A percentile compares a stretch with the other conserved stretches of the same genome.
Evolutionary conservation across 2,113 vertebrate species (phyloP).

Genomic region (Diadophis punctatus): DNA sequence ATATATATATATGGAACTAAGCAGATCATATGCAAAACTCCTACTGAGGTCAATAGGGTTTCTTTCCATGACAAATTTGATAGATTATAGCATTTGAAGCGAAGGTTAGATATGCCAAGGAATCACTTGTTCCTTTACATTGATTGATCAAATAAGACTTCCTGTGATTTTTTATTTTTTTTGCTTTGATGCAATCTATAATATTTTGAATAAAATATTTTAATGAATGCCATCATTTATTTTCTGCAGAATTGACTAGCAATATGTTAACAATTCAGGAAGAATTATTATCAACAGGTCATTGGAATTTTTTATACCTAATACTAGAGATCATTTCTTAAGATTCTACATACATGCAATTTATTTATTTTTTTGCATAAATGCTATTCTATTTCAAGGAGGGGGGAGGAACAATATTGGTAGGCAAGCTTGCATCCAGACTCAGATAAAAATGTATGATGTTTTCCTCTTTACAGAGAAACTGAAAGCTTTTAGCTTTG

Average conservation of each 20-base stretch:
- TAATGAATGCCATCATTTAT: too few species aligned
- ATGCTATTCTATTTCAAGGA: background rate
- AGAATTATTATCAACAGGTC: background rate
- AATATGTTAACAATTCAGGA: background rate
- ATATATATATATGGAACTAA: background rate
- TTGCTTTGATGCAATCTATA: background rate
- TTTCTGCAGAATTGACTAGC: too few species aligned
- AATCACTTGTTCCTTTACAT: background rate
- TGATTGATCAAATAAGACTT: background rate
- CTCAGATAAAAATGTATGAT: background rate
- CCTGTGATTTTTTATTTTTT: background rate
- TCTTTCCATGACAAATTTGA: background rate
- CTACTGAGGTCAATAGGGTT: background rate
- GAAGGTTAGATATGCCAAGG: background rate
- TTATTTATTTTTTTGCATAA: background rate
- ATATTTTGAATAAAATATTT: too few species aligned
- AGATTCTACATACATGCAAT: background rate
- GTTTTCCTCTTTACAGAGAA: background rate
- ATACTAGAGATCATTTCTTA: background rate
- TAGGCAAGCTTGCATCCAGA: background rate
- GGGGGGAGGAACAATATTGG: background rate
- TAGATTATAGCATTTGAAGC: background rate
- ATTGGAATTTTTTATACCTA: background rate
- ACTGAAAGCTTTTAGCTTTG: background rate
- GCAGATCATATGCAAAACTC: background rate